Conservation (phyloP, 1,140 invertebrate genomes). For the Schlechtendalia chinensis region DNA sequence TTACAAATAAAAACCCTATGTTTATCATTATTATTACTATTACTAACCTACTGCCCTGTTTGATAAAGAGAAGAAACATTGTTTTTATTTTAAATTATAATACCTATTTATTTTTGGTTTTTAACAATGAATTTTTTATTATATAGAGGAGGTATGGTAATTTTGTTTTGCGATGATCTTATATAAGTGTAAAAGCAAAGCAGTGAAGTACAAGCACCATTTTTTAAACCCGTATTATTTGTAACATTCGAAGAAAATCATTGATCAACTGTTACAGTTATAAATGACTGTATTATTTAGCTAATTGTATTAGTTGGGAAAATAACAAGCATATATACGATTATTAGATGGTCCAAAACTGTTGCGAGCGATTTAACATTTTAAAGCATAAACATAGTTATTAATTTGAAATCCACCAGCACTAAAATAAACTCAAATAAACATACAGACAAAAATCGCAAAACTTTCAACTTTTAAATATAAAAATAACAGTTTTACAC, state of each 20-base stretch:
- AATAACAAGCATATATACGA: conserved; percentile 2
- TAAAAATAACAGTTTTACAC: conserved; percentile 18
- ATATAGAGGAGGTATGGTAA: not conserved
- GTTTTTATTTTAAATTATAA: not conserved
- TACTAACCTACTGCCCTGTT: too few species aligned
- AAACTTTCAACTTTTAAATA: too few species aligned
- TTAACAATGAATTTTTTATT: too few species aligned
- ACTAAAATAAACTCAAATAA: not conserved
- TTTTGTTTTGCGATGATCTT: conserved; percentile 28
- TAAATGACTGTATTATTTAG: too few species aligned
- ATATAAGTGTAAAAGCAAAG: conserved; percentile 37
- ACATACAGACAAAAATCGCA: too few species aligned
- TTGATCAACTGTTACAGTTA: not conserved
- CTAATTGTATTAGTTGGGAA: conserved; percentile 4
- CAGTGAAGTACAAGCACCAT: conserved; percentile 30
- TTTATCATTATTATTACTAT: not conserved
- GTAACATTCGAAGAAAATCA: conserved; percentile 18
- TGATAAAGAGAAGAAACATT: too few species aligned
- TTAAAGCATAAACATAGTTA: not conserved
- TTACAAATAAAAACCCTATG: not conserved
- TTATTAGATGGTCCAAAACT: not conserved
- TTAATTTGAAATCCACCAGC: not conserved
- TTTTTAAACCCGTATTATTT: not conserved
- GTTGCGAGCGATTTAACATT: not conserved
- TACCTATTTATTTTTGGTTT: not conserved